phyloP scores from a whole-genome alignment of 2,888 invertebrate species.

The Patella ulyssiponensis region DNA sequence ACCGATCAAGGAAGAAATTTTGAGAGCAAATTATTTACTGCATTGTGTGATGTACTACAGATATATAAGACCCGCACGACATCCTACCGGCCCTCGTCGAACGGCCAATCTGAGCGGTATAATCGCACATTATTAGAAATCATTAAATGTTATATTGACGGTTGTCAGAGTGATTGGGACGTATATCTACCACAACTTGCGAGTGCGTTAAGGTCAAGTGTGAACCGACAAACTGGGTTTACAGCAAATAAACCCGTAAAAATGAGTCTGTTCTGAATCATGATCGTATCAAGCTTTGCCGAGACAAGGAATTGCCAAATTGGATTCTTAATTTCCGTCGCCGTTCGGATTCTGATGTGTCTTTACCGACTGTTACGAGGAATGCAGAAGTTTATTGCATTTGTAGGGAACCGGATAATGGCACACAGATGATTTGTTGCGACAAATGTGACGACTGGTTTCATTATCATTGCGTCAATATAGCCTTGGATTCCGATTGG shows the following conservation, averaged over 20 bases:
- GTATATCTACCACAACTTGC: constrained; percentile 26
- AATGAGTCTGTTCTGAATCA: constrained; percentile 22
- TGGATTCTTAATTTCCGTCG: constrained; percentile 16
- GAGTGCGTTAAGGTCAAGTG: constrained; percentile 27
- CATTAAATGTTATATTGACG: background rate
- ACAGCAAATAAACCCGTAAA: constrained; percentile 27
- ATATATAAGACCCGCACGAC: background rate
- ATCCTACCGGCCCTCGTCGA: background rate
- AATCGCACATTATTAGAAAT: constrained; percentile 6
- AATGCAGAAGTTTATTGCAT: no score
- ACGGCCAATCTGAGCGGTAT: constrained; percentile 16
- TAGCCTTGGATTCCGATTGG: no score
- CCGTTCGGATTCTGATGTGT: no score
- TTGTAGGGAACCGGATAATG: no score
- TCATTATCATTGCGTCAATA: no score
- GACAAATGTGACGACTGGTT: no score
- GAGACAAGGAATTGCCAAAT: constrained; percentile 19
- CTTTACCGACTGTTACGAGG: no score
- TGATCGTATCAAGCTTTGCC: constrained; percentile 28
- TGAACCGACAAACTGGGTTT: constrained; percentile 32
- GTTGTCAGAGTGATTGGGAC: constrained; percentile 26
- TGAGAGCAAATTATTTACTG: background rate
- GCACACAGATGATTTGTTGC: no score
- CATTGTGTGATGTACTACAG: background rate
- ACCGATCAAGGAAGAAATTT: no score